Evolutionary conservation across 2,113 vertebrate genomes (phyloP), one percentile per base, ranked within the genome.

Genomic region (Cnemophilus loriae): DNA sequence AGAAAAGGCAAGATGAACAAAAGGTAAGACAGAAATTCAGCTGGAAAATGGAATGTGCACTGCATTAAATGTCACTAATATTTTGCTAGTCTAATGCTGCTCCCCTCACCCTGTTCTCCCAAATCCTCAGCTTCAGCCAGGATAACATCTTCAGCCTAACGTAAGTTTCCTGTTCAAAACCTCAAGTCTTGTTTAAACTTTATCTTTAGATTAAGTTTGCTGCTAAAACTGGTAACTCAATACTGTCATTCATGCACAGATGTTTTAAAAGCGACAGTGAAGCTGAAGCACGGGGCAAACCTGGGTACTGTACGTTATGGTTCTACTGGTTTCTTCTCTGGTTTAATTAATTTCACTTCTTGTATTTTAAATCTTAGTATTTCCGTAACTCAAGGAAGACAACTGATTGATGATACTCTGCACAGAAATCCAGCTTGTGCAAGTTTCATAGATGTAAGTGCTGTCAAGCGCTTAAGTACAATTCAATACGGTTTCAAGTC

Each of bases 401-500:
- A 47, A 69, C 4, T 55, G 59, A 65, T 22, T 50, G 47, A 88
- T 75, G 41, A 77, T n/a, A 56, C 17, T 56, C n/a, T 81, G 47
- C 47, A 84, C 26, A 92, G 59, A 86, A 84, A 68, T 13, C 7
- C 47, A 90, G 64, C 8, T 52, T 37, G 9, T 57, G 47, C 1
- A 11, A 47, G 39, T 69, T 89, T 53, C 71, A 41, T 37, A 70
- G 67, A 77, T 59, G 1, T 44, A 88, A 91, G 37, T 9, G 52
- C 77, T 94, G 56, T 97, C 44, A 63, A 84, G 60, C 57, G 32
- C 68, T 88, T 93, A 92, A 96, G 71, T 70, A 95, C 64, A 96
- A 94, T 94, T 94, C 92, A 96, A 41, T 78, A 63, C n/a, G 71
- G 57, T 81, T 94, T 91, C 70, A 94, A 78, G 14, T 19, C 24